Evolutionary conservation across 2,888 invertebrate genomes (phyloP).

Genomic region (Eurois occulta): DNA sequence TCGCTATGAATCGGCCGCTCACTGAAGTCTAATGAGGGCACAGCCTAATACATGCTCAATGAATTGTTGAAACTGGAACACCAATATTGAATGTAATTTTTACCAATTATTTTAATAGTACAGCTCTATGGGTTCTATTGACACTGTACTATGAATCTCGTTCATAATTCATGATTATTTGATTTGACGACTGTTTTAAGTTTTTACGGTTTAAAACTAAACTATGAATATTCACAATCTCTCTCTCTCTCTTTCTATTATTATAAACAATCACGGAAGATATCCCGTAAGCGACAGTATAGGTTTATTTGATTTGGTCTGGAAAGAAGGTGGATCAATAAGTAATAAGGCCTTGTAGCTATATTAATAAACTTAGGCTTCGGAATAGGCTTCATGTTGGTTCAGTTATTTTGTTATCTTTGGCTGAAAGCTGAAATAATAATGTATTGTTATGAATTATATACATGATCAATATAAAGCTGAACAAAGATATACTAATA

Average conservation of each 20-base stretch:
- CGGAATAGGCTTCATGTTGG: slow-evolving; percentile 2
- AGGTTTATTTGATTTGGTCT: slow-evolving; percentile 42
- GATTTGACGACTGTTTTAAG: too few relatives aligned
- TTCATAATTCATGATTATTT: slow-evolving; percentile 42
- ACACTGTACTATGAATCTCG: slow-evolving; percentile 18
- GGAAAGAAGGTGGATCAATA: slow-evolving; percentile 25
- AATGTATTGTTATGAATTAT: background rate
- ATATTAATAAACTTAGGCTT: slow-evolving; percentile 25
- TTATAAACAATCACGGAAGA: too few relatives aligned
- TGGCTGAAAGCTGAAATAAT: background rate
- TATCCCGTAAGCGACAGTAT: too few relatives aligned
- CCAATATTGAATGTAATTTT: slow-evolving; percentile 44
- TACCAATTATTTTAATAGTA: slow-evolving; percentile 44
- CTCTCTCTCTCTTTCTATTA: too few relatives aligned
- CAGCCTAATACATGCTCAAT: slow-evolving; percentile 35
- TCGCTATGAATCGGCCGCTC: background rate
- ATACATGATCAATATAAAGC: background rate
- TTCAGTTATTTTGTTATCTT: slow-evolving; percentile 1
- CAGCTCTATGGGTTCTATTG: slow-evolving; percentile 10
- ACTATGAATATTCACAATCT: too few relatives aligned
- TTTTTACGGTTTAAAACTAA: too few relatives aligned
- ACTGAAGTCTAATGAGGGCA: background rate
- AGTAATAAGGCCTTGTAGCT: slow-evolving; percentile 10
- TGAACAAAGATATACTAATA: background rate
- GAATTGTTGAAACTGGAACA: slow-evolving; percentile 54